Percentiles rank a stretch among this genome's conserved stretches.
Evolutionary conservation across 2,113 vertebrate genomes (phyloP).

Genomic region (Pycnonotus jocosus): DNA sequence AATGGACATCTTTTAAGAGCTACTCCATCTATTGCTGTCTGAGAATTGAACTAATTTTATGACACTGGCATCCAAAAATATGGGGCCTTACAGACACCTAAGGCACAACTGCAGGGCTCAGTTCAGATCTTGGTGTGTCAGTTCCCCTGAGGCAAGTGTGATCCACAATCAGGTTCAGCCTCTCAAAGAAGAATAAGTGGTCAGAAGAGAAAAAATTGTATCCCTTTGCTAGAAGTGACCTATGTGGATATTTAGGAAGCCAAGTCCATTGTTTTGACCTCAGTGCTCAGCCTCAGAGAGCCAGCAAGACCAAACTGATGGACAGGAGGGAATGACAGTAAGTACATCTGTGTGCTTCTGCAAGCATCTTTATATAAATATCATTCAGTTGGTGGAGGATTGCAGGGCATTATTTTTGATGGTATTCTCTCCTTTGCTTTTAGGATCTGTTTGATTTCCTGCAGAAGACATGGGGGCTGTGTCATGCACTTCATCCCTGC

Average conservation of each 20-base stretch:
- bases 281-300: background rate
- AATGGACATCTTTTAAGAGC: background rate
- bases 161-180: background rate
- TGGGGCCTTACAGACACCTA: background rate
- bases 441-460: background rate
- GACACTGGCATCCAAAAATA: background rate
- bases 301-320: background rate
- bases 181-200: background rate
- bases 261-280: background rate
- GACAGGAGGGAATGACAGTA: background rate
- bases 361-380: background rate
- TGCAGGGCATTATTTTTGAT: background rate
- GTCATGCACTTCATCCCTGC: background rate
- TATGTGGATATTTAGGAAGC: background rate
- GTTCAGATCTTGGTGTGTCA: background rate
- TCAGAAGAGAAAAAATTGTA: background rate
- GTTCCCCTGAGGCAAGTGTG: background rate
- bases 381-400: background rate
- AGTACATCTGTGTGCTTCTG: background rate
- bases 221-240: background rate
- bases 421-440: background rate
- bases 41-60: background rate
- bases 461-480: background rate
- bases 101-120: background rate
- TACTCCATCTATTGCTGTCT: background rate